A percentile compares a stretch with the other conserved stretches of the same genome.
phyloP scores from a whole-genome alignment of 2,797 vertebrate species.

The Bryconaethiops microstoma region DNA sequence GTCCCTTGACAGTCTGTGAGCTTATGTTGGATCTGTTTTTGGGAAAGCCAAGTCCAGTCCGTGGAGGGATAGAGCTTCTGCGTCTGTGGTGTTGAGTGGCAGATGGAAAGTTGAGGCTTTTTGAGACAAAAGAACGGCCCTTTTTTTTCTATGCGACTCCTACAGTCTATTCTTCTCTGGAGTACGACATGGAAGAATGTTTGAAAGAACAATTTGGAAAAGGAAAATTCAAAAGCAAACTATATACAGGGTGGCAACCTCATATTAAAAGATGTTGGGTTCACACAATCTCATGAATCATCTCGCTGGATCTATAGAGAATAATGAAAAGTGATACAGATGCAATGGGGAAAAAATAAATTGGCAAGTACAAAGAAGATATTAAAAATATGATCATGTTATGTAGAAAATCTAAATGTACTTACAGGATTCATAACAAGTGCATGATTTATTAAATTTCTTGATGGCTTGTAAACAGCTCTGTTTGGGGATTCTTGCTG shows the following conservation, averaged over 20 bases:
- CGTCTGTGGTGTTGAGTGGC: conserved; percentile 19
- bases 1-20: conserved; percentile 29
- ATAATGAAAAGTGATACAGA: neutral
- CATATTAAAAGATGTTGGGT: conserved; percentile 3
- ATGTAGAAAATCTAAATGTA: neutral
- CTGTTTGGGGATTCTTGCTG: too few species aligned
- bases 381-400: too few species aligned
- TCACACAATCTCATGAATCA: conserved; percentile 13
- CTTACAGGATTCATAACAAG: neutral
- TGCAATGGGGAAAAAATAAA: neutral
- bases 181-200: neutral
- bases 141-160: conserved; percentile 35
- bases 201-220: neutral
- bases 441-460: too few species aligned
- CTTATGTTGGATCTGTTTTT: conserved; percentile 44
- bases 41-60: conserved; percentile 9
- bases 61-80: conserved; percentile 15
- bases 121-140: conserved; percentile 28
- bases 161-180: conserved; percentile 2
- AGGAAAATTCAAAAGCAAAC: conserved; percentile 10
- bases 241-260: conserved; percentile 11
- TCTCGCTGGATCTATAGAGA: conserved; percentile 19
- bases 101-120: conserved; percentile 37
- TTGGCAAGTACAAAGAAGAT: too few species aligned
- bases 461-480: too few species aligned